Evolutionary conservation across 2,113 vertebrate species (phyloP).

Genomic region (Oryctolagus cuniculus): DNA sequence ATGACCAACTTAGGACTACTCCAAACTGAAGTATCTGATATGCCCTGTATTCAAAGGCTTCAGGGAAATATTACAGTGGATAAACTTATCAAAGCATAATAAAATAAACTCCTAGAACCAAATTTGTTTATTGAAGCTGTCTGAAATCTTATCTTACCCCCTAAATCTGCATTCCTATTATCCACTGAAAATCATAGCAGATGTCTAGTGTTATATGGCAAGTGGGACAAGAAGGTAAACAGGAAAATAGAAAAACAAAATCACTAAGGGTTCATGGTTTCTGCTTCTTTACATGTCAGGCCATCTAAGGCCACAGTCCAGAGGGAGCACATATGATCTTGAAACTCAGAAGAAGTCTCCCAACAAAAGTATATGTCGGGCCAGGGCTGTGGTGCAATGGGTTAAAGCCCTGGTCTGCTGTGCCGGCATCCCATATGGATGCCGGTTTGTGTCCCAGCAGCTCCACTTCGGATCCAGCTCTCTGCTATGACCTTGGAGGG

Average conservation of each 20-base stretch:
- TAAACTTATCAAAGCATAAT: background rate
- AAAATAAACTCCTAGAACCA: background rate
- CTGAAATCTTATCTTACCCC: background rate
- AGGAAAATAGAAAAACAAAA: background rate
- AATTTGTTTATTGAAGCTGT: background rate
- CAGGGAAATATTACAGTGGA: background rate
- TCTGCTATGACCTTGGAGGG: too few relatives aligned
- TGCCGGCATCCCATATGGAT: too few relatives aligned
- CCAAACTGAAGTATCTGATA: background rate
- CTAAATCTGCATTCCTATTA: background rate
- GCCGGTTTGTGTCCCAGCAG: too few relatives aligned
- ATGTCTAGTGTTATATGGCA: background rate
- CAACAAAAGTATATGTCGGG: background rate
- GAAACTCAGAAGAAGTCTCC: background rate
- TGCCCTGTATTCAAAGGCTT: background rate
- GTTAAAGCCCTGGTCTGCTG: too few relatives aligned
- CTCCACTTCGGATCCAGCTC: too few relatives aligned
- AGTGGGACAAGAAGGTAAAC: background rate
- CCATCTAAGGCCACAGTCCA: background rate
- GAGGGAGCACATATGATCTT: background rate
- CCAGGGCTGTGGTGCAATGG: too few relatives aligned
- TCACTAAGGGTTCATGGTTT: background rate
- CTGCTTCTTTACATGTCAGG: background rate
- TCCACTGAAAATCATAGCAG: background rate
- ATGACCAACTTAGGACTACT: background rate